A percentile compares a stretch with the other conserved stretches of the same genome.
phyloP scores from a whole-genome alignment of 2,797 vertebrate genomes.

The Cyclopterus lumpus region DNA sequence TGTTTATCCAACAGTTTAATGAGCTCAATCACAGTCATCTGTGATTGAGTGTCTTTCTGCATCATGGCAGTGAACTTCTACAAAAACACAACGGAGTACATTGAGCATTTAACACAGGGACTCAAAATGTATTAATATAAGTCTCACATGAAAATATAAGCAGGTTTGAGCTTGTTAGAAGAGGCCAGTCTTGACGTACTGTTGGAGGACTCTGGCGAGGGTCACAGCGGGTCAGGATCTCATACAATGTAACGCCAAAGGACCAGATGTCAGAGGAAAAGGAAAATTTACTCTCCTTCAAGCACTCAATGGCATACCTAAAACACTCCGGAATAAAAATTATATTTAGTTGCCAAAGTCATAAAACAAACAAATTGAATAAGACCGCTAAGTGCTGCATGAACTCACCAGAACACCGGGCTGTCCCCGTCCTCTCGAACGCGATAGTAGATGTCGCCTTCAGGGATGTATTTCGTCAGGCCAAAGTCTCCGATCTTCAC shows the following conservation, averaged over 20 bases:
- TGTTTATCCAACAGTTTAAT: constrained; percentile 85
- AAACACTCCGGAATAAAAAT: neutral
- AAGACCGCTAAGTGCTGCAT: neutral
- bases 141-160: neutral
- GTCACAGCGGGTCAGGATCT: constrained; percentile 91
- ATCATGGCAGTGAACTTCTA: constrained; percentile 91
- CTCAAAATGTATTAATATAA: neutral
- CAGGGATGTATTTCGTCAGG: constrained; percentile 91
- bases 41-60: no score
- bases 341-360: constrained; percentile 11
- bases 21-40: constrained; percentile 87
- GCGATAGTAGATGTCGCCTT: constrained; percentile 90
- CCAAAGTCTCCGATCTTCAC: constrained; percentile 97
- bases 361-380: neutral
- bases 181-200: constrained; percentile 74
- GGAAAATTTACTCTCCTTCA: constrained; percentile 93
- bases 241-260: constrained; percentile 93
- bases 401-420: constrained; percentile 91
- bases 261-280: constrained; percentile 94
- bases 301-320: constrained; percentile 95
- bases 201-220: constrained; percentile 85
- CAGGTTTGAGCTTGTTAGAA: neutral
- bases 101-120: neutral
- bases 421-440: constrained; percentile 92
- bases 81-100: constrained; percentile 28